Base-by-base conservation (phyloP, 2,113 vertebrate species). In the Ploceus nigricollis region DNA sequence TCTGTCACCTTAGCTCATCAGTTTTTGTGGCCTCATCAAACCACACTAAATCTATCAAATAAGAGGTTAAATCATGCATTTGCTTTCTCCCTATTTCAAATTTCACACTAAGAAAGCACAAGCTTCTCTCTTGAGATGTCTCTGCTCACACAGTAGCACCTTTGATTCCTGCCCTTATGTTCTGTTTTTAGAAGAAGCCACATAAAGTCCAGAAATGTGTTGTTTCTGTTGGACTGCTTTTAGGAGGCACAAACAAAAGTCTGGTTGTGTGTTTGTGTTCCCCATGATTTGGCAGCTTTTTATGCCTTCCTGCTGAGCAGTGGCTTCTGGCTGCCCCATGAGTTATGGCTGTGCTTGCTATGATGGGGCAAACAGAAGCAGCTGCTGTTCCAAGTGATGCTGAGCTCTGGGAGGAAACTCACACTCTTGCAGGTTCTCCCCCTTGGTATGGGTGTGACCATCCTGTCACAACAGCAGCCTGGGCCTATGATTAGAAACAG, bases 201-300 rank as follows among this genome's bases (percentile, higher is more conserved):
- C 92, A 81, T 60, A 10, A 86, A 77, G 54, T 68, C 65, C 82
- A 91, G 71, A 89, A 87, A 87, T 44, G 23, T 63, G 87, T 84
- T 96, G 64, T 93, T 96, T 96, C 82, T 96, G 72, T 95, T 95
- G 95, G 94, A 84, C 86, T 69, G 95, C 82, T 53, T 76, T 84
- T 81, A 64, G 92, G 77, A 89, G 63, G 56, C 60, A 75, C 76
- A 79, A 89, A 90, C 89, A 95, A 76, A 95, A 83, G 53, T 58
- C 69, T 40, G 40, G 70, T 91, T 95, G 90, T 96, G 57, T 91
- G 86, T 79, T 93, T 93, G 83, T 72, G 64, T 45, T 95, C 72
- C 73, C 81, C 48, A 70, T 22, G 61, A 53, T 87, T 22, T 93
- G 93, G 89, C 96, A 91, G 88, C 31, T 84, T 84, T 86, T 81